Evolutionary conservation across 2,888 invertebrate species (phyloP), one percentile per base, ranked within the genome.

Genomic region (Ditylenchus weischeri): DNA sequence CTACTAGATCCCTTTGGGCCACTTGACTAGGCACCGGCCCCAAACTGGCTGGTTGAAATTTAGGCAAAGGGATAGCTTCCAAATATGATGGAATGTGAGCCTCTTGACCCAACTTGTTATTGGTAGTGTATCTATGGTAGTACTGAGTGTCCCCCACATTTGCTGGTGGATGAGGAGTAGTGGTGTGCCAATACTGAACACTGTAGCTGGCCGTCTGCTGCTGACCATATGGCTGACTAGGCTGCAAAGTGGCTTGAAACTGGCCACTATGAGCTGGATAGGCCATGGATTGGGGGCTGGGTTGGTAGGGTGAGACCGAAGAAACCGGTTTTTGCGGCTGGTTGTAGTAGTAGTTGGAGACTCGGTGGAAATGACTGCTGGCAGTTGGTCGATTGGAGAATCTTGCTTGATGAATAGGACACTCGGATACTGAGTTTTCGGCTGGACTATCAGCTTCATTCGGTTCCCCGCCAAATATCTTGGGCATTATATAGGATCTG

Each of bases 261-360:
- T 29, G 29, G 29, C 29, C 29, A 29, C 29, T 29, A 29, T 29
- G 2, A 43, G 43, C 8, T 43, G 43, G 43, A 43, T 43, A 43
- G 8, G 43, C 13, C 54, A 54, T 29, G 21, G 54, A 6, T 15
- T 54, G 54, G 23, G 11, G 54, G 54, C 54, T 11, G 54, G 54
- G 7, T 11, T 54, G 29, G 7, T 21, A 54, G 54, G 54, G 29
- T n/a, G 54, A 29, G 23, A 54, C 54, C 10, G 54, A 54, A 15
- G 54, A 23, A 29, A 54, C 54, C 13, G 43, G 43, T 43, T 43
- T 43, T 7, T 54, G 54, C 15, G 11, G 54, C 7, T 21, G 23
- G 54, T 29, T 54, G 54, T 54, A 23, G 54, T 54, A 54, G 54
- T 54, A 54, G 29, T 54, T 54, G 54, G 54, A 21, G 23, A 54